These are phyloP conservation scores for Lacerta viridis DNA, from an alignment of 2,797 vertebrate species.

Conservation along the genomic window DNA sequence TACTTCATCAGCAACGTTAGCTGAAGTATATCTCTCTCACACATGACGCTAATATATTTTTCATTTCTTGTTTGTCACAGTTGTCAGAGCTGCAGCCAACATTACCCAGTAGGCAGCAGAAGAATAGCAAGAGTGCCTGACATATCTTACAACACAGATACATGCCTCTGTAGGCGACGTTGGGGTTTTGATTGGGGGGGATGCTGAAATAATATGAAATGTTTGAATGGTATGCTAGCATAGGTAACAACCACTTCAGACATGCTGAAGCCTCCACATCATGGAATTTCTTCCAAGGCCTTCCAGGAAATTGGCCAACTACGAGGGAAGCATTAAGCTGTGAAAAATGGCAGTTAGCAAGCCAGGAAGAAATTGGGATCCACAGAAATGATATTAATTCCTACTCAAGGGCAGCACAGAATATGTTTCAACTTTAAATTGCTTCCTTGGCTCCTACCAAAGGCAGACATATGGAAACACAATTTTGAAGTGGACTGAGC, in stretches of 20 bases:
- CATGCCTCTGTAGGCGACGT: neutral
- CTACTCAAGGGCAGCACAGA: neutral
- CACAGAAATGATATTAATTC: neutral
- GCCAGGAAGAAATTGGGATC: neutral
- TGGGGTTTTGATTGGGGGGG: neutral
- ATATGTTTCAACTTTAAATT: neutral
- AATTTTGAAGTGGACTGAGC: neutral
- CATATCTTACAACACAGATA: neutral
- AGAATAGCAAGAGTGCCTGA: neutral
- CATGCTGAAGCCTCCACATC: neutral
- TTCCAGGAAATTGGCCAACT: slow-evolving; percentile 7
- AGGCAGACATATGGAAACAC: neutral
- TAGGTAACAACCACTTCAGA: neutral
- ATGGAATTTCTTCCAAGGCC: neutral
- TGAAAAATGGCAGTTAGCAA: slow-evolving; percentile 1
- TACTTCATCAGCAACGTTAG: neutral
- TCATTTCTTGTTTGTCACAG: slow-evolving; percentile 13
- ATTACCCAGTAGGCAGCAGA: neutral
- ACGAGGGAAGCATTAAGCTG: neutral
- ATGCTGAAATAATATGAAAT: neutral
- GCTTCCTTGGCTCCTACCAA: neutral
- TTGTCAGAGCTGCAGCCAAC: slow-evolving; percentile 4
- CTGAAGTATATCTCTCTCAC: neutral
- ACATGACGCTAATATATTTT: slow-evolving; percentile 1
- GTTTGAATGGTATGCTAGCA: neutral